Conservation (phyloP, 2,888 invertebrate genomes). For the Caenorhabditis sp. region DNA sequence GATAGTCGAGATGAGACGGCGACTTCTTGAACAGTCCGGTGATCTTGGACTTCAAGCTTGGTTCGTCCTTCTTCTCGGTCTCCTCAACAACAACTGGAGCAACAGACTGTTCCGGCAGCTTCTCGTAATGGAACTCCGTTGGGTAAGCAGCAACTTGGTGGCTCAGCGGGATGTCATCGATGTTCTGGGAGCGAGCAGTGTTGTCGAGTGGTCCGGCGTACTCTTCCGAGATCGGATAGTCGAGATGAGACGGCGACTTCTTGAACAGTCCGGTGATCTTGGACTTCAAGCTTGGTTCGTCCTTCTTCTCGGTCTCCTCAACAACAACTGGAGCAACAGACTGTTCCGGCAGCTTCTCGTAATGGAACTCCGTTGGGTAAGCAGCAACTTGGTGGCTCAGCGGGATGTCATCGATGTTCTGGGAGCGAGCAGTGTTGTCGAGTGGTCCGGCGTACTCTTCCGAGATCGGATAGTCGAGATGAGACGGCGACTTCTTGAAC, state of each 20-base stretch:
- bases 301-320: constrained; percentile 5
- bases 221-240: constrained; percentile 38
- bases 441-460: constrained; percentile 31
- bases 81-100: too few species aligned
- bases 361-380: constrained; percentile 45
- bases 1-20: constrained; percentile 62
- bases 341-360: constrained; percentile 43
- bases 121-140: too few species aligned
- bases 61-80: too few species aligned
- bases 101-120: too few species aligned
- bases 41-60: too few species aligned
- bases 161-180: too few species aligned
- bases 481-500: constrained; percentile 56
- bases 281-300: too few species aligned
- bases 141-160: too few species aligned
- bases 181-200: too few species aligned
- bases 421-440: constrained; percentile 11
- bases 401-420: constrained; percentile 44
- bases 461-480: constrained; percentile 20
- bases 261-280: too few species aligned
- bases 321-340: constrained; percentile 3
- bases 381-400: too few species aligned
- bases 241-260: constrained; percentile 26
- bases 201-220: constrained; percentile 36
- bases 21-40: constrained; percentile 58